Evolutionary conservation across 2,888 invertebrate species (phyloP), one percentile per base, ranked within the genome.

Genomic region (Lycophotia porphyrea): DNA sequence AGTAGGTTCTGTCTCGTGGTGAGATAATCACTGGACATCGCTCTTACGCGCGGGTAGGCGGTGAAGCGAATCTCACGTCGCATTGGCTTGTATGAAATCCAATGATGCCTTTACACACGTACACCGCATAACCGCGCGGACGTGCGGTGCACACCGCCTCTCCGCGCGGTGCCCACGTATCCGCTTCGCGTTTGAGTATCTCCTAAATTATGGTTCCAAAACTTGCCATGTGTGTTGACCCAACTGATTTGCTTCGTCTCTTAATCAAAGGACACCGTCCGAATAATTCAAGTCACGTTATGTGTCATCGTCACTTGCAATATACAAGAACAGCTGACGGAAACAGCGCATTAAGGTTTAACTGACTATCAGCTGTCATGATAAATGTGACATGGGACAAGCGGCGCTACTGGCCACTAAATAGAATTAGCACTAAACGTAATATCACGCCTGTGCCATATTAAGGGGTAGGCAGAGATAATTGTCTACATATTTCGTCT

Each of bases 271-370:
- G 34, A 36, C 7, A 42, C 65, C 80, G 63, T 15, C 42, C 7
- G 55, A 42, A 63, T 58, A 31, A 58, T 18, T 58, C 31, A 21
- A 34, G 9, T 60, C 15, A 3, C 11, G 24, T 47, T 24, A 42
- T 61, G 21, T 42, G 69, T 74, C 69, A 66, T 58, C 52, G 4
- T 64, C 58, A 27, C 69, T 34, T 34, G 69, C 80, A 70, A 75
- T 70, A 55, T 42, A 61, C 60, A 55, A 80, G 65, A 64, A 64
- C 80, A 80, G 80, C 80, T 80, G 80, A 66, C 75, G 80, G 80
- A 80, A 66, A 65, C 81, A 61, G 34, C 44, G 9, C 49, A 39
- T 66, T 76, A 61, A 69, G 39, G 31, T 76, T 39, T 18, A 63
- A 77, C 55, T 42, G 18, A 58, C 36, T 31, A n/a, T 13, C 71